These are phyloP conservation scores for Hippocampus barbouri DNA, from an alignment of 2,113 vertebrate genomes.

Conservation along the genomic window DNA sequence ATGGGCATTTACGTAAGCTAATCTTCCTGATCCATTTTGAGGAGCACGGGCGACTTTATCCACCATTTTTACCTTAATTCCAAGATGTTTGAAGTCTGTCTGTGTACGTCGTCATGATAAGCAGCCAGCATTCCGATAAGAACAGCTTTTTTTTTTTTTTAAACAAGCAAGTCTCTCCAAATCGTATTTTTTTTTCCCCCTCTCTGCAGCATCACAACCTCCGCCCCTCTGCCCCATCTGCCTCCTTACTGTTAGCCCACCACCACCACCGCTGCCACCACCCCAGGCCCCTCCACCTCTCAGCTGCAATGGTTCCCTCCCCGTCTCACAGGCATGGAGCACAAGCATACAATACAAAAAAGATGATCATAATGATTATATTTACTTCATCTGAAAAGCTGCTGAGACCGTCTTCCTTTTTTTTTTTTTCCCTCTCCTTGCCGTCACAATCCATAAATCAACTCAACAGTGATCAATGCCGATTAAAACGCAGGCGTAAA, in stretches of 20 bases:
- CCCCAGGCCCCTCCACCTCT: conserved; percentile 60
- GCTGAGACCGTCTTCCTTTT: neutral
- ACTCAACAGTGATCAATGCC: neutral
- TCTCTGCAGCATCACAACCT: conserved; percentile 69
- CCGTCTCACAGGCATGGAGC: conserved; percentile 37
- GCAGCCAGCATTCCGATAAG: conserved; percentile 44
- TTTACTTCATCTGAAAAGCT: conserved; percentile 19
- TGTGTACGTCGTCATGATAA: conserved; percentile 24
- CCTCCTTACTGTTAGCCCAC: conserved; percentile 64
- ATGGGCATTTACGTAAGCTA: conserved; percentile 10
- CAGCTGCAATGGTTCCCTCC: conserved; percentile 49
- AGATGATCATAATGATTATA: conserved; percentile 5
- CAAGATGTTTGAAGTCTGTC: conserved; percentile 42
- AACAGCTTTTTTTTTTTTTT: conserved; percentile 23
- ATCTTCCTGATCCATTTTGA: conserved; percentile 23
- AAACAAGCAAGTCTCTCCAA: conserved; percentile 44
- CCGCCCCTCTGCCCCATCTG: conserved; percentile 73
- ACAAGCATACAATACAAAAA: conserved; percentile 46
- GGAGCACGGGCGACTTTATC: conserved; percentile 29
- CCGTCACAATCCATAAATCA: conserved; percentile 14
- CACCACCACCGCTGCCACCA: conserved; percentile 3
- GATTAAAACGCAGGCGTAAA: neutral
- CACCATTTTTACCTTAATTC: conserved; percentile 49
- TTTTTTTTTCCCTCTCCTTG: neutral
- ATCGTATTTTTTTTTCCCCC: conserved; percentile 48